A percentile compares a stretch with the other conserved stretches of the same genome.
These are phyloP conservation scores for Ispidina lecontei DNA, from an alignment of 2,797 vertebrate genomes.

Conservation along the genomic window DNA sequence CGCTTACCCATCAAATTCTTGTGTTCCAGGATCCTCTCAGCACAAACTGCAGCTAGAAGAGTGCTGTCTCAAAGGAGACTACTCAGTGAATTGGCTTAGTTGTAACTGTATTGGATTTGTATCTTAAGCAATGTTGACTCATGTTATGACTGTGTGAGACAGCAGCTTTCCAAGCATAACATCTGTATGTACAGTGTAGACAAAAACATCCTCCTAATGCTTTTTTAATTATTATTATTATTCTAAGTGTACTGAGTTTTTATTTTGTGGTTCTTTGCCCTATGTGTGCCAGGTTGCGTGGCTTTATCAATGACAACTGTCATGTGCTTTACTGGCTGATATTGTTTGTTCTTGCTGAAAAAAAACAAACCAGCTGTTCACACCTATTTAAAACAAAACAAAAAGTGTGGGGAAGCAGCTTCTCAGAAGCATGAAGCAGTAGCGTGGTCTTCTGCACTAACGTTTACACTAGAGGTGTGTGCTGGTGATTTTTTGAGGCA, in stretches of 20 bases:
- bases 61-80: slow-evolving; percentile 37
- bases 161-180: slow-evolving; percentile 57
- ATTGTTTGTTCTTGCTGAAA: slow-evolving; percentile 69
- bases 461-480: slow-evolving; percentile 76
- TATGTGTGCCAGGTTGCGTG: slow-evolving; percentile 64
- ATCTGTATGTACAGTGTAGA: slow-evolving; percentile 51
- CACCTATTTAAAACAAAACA: slow-evolving; percentile 15
- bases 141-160: slow-evolving; percentile 46
- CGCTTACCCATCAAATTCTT: slow-evolving; percentile 2
- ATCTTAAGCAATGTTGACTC: slow-evolving; percentile 56
- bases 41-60: slow-evolving; percentile 21
- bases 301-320: slow-evolving; percentile 57
- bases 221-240: slow-evolving; percentile 57
- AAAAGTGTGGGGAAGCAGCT: slow-evolving; percentile 55
- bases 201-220: slow-evolving; percentile 49
- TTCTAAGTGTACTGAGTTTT: slow-evolving; percentile 65
- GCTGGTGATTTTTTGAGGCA: slow-evolving; percentile 52
- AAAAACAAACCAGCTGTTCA: slow-evolving; percentile 66
- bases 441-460: slow-evolving; percentile 53
- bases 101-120: slow-evolving; percentile 60
- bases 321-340: slow-evolving; percentile 64
- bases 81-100: slow-evolving; percentile 65
- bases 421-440: slow-evolving; percentile 52
- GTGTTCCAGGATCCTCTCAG: slow-evolving; percentile 43
- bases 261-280: slow-evolving; percentile 69